phyloP scores from a whole-genome alignment of 1,140 invertebrate species.

The Lutraria rhynchaena region DNA sequence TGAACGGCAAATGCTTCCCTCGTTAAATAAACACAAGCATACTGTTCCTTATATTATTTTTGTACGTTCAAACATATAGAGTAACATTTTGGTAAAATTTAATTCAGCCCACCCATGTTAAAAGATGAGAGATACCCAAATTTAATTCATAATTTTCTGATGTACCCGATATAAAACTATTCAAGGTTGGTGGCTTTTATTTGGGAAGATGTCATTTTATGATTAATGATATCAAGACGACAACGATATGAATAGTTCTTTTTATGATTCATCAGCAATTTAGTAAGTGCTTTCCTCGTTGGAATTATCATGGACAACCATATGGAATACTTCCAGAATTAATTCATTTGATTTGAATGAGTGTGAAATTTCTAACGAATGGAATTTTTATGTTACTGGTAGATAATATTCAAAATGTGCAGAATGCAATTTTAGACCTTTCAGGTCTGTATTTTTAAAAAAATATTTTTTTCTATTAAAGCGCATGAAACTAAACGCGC shows the following conservation, averaged over 20 bases:
- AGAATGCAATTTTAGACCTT: no score
- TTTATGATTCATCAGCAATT: no score
- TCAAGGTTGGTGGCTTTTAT: conserved; percentile 36
- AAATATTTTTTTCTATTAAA: no score
- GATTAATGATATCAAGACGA: conserved; percentile 16
- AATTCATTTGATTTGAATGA: no score
- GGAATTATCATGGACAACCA: no score
- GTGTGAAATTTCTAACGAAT: no score
- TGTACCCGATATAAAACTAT: conserved; percentile 42
- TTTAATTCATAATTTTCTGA: conserved; percentile 52
- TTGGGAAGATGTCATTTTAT: conserved; percentile 10
- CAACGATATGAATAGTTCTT: neutral
- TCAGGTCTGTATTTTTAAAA: no score
- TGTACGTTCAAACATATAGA: conserved; percentile 19
- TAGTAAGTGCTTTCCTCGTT: no score
- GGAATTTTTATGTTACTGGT: no score
- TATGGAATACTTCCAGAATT: no score
- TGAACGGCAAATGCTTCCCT: conserved; percentile 14
- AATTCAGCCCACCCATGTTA: conserved; percentile 33
- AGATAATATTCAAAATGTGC: no score
- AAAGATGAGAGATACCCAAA: conserved; percentile 30
- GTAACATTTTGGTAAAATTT: conserved; percentile 32
- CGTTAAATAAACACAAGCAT: conserved; percentile 39
- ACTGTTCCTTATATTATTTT: conserved; percentile 32
- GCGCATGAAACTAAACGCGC: no score